Base-by-base conservation (phyloP, 2,888 invertebrate species). In the Drosophila pseudotalamancana region DNA sequence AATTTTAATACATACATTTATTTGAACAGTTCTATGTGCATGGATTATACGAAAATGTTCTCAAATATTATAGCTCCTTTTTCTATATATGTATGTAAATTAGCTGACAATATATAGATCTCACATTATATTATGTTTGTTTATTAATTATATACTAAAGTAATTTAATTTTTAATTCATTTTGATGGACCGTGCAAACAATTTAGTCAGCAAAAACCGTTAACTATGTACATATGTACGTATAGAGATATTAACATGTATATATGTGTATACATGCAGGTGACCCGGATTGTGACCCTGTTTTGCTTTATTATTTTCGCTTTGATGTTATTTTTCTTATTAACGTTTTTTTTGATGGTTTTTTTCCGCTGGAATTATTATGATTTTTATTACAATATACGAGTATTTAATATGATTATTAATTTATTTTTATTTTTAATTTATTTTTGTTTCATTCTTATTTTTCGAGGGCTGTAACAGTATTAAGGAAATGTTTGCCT, bases 351-450 rank as follows among this genome's bases (percentile, higher is more conserved):
- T 14, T 50, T 21, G 42, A 62, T 68, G 42, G 68, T 68, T 29
- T 70, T 66, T 66, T 70, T 70, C 48, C 74, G 39, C 48, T 64
- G 62, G 50, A 61, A 61, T 73, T 54, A 72, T 67, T 45, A 53
- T 57, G 61, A 61, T 73, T 60, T 54, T 72, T 50, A 53, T 57
- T 64, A 57, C 48, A 50, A 40, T 40, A 43, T 49, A 32, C 16
- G 48, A 45, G 55, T 72, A 65, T 57, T 65, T 65, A 54, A 50
- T 72, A 50, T 61, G 48, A 65, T 72, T 55, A 51, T 48, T 60
- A 32, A 18, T 3, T 31, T 29, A 21, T 45, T 27, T 43, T 18
- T 9, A 6, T 19, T 40, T 31, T 23, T 9, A 25, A 8, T 8
- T 25, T 25, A 25, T 8, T 25, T 8, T 25, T 25, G 25, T 25